Evolutionary conservation across 1,140 invertebrate genomes (phyloP), one percentile per base, ranked within the genome.

Genomic region (Thaumetopoea pityocampa): DNA sequence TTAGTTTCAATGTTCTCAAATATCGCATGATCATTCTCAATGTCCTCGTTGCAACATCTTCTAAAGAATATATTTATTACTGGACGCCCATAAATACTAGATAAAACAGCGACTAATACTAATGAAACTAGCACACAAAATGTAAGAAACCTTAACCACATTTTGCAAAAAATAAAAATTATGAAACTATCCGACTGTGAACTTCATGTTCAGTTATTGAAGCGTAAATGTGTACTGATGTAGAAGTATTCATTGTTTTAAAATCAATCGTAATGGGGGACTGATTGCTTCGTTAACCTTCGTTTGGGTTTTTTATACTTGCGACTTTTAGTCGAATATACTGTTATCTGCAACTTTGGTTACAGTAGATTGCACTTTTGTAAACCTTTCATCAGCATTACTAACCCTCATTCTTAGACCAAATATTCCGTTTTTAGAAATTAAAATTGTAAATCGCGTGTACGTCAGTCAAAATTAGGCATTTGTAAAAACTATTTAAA

Each of bases 121-220:
- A 80, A 18, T 4, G 66, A 58, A 1, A 77, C 71, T 3, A 83
- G 43, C n/a, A 80, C 37, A 24, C 79, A 83, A 36, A 83, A 83
- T 1, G 63, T 68, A 4, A 80, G 22, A 27, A 78, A 67, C 23
- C 76, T 45, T 38, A 70, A 77, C 79, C 71, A 83, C 76, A 80
- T 77, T 48, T 68, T 57, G 47, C 47, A 48, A 30, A n/a, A n/a
- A n/a, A n/a, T n/a, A n/a, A n/a, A n/a, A n/a, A n/a, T n/a, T n/a
- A n/a, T n/a, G n/a, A n/a, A n/a, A n/a, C n/a, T n/a, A n/a, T n/a
- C n/a, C n/a, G n/a, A n/a, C n/a, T n/a, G n/a, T n/a, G n/a, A n/a
- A n/a, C n/a, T n/a, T n/a, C n/a, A n/a, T n/a, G n/a, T n/a, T n/a
- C n/a, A n/a, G n/a, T n/a, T n/a, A n/a, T n/a, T n/a, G n/a, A n/a